phyloP scores from a whole-genome alignment of 2,888 invertebrate genomes.

The Amphimallon solstitiale region DNA sequence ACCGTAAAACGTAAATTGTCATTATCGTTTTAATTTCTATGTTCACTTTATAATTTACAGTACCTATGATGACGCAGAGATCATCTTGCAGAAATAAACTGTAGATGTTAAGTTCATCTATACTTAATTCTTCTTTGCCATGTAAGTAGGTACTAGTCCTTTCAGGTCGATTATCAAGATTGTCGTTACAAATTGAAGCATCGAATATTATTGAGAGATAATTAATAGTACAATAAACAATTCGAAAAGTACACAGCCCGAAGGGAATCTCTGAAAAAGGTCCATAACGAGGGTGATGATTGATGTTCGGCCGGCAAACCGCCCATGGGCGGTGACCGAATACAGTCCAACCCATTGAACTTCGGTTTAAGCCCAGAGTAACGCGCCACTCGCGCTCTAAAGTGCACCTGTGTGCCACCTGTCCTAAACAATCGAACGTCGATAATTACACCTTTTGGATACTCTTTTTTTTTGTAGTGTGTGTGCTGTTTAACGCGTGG shows the following conservation, averaged over 20 bases:
- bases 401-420: slow-evolving; percentile 48
- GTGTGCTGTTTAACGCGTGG: not conserved
- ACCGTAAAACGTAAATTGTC: no score
- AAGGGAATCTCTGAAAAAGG: slow-evolving; percentile 14
- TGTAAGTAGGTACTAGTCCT: no score
- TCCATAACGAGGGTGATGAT: slow-evolving; percentile 57
- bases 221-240: slow-evolving; percentile 33
- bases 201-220: not conserved
- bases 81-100: no score
- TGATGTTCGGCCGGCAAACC: slow-evolving; percentile 54
- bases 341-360: slow-evolving; percentile 52
- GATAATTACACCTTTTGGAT: slow-evolving; percentile 39
- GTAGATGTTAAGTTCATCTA: no score
- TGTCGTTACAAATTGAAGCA: no score
- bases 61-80: no score
- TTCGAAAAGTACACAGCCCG: slow-evolving; percentile 18
- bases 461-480: slow-evolving; percentile 1
- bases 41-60: no score
- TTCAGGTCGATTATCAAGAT: no score
- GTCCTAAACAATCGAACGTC: slow-evolving; percentile 38
- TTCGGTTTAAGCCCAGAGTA: slow-evolving; percentile 49
- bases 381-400: slow-evolving; percentile 45
- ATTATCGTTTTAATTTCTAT: no score
- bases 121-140: no score
- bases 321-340: slow-evolving; percentile 43